phyloP scores from a whole-genome alignment of 2,888 invertebrate genomes.

The Metalampra italica region DNA sequence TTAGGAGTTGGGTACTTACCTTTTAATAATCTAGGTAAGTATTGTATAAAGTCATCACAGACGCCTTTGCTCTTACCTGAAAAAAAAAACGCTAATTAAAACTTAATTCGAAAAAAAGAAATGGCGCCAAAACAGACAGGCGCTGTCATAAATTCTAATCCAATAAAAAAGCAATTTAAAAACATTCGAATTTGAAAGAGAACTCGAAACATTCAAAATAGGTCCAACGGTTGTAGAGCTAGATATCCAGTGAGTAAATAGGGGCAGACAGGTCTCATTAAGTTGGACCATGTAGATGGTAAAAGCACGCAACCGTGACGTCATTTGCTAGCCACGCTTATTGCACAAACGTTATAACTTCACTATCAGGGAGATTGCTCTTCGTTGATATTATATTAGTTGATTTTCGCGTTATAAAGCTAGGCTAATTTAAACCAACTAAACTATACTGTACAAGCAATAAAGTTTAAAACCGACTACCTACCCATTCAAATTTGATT shows the following conservation, averaged over 20 bases:
- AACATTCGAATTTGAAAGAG: slow-evolving; percentile 65
- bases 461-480: no score
- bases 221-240: background rate
- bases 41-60: no score
- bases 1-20: no score
- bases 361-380: slow-evolving; percentile 45
- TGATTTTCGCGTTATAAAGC: slow-evolving; percentile 9
- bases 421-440: no score
- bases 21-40: no score
- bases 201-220: slow-evolving; percentile 34
- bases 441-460: no score
- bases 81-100: slow-evolving; percentile 26
- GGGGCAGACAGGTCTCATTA: slow-evolving; percentile 17
- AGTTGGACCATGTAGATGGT: slow-evolving; percentile 13
- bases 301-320: slow-evolving; percentile 62
- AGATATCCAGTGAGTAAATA: background rate
- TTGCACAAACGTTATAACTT: slow-evolving; percentile 50
- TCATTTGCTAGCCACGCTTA: slow-evolving; percentile 70
- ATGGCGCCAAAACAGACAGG: slow-evolving; percentile 60
- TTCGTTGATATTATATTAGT: slow-evolving; percentile 36
- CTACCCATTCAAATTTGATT: no score
- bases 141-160: slow-evolving; percentile 64
- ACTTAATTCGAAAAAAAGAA: slow-evolving; percentile 21
- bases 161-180: slow-evolving; percentile 75
- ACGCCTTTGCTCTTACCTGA: slow-evolving; percentile 23